Conservation (phyloP, 2,113 vertebrate species). For the Smithornis capensis region DNA sequence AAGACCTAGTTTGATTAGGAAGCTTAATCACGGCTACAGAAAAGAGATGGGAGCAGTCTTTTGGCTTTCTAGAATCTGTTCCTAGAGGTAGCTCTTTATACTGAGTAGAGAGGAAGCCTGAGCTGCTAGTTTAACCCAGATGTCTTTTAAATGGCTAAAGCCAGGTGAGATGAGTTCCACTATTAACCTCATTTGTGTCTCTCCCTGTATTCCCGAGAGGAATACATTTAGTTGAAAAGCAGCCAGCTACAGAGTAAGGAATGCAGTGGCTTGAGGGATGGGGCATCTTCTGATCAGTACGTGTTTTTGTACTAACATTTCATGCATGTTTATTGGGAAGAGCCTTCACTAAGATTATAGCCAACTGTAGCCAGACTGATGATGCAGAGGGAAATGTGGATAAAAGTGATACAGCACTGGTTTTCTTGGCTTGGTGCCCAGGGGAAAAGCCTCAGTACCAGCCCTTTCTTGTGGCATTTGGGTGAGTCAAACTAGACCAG, state of each 20-base stretch:
- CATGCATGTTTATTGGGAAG: neutral
- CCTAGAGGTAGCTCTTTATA: neutral
- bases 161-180: neutral
- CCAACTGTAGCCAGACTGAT: neutral
- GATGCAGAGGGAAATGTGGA: neutral
- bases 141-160: neutral
- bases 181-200: neutral
- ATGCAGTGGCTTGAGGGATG: neutral
- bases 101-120: neutral
- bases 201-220: neutral
- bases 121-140: neutral
- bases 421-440: neutral
- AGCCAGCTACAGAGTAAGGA: neutral
- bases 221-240: neutral
- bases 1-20: neutral
- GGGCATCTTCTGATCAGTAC: neutral
- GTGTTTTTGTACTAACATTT: neutral
- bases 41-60: neutral
- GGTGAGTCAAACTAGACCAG: neutral
- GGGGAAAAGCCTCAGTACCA: neutral
- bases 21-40: neutral
- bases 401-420: neutral
- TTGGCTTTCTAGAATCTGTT: neutral
- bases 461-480: neutral
- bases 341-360: neutral